Evolutionary conservation across 2,888 invertebrate genomes (phyloP).

Genomic region (Lycophotia porphyrea): DNA sequence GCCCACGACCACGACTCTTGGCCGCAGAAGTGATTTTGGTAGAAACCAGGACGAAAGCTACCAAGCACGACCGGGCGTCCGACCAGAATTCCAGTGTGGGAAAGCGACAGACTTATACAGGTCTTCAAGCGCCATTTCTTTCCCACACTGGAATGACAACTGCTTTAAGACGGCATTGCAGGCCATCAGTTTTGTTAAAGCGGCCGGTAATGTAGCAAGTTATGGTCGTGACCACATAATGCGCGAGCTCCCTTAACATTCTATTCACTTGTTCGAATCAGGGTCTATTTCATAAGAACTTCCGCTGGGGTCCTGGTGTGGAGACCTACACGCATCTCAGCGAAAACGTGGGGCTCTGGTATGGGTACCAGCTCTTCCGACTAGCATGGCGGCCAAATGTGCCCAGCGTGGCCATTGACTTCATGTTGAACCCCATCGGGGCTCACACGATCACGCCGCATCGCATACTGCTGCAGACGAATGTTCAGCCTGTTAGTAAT

Average conservation of each 20-base stretch:
- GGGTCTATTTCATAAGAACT: constrained; percentile 88
- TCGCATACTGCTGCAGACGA: constrained; percentile 69
- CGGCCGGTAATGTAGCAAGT: not conserved
- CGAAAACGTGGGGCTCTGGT: constrained; percentile 91
- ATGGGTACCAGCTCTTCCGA: constrained; percentile 84
- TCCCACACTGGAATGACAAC: too few species aligned
- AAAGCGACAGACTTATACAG: too few species aligned
- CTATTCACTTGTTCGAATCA: constrained; percentile 63
- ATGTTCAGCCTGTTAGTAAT: constrained; percentile 67
- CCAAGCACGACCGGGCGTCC: too few species aligned
- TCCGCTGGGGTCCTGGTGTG: constrained; percentile 90
- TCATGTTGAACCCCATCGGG: constrained; percentile 67
- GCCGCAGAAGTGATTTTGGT: too few species aligned
- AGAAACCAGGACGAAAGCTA: not conserved
- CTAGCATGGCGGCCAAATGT: constrained; percentile 81
- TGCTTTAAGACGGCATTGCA: too few species aligned
- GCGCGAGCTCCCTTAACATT: not conserved
- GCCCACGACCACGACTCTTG: not conserved
- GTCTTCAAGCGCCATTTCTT: too few species aligned
- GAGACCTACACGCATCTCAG: constrained; percentile 80
- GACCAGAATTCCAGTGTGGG: too few species aligned
- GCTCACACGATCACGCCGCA: constrained; percentile 69
- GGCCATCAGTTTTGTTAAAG: too few species aligned
- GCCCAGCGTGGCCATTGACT: constrained; percentile 75
- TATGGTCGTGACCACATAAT: not conserved